phyloP scores from a whole-genome alignment of 2,888 invertebrate species.

The Polydrusus pterygomalis region DNA sequence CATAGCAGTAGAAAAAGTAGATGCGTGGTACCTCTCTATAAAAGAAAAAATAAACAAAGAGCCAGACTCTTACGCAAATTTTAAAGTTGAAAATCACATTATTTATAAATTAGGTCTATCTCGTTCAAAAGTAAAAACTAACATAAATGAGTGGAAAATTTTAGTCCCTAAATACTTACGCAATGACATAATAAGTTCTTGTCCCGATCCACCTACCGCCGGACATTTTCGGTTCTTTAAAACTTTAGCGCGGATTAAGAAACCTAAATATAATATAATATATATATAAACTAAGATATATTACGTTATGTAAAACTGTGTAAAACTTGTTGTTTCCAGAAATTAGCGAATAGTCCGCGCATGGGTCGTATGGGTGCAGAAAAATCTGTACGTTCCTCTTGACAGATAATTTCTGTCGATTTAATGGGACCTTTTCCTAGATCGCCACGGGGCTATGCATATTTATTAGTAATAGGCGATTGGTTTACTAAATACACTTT shows the following conservation, averaged over 20 bases:
- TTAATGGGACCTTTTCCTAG: constrained; percentile 51
- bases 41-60: background rate
- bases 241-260: background rate
- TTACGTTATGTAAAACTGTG: background rate
- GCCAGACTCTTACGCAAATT: constrained; percentile 17
- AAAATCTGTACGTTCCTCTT: constrained; percentile 43
- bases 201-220: background rate
- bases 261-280: background rate
- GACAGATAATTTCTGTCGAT: background rate
- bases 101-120: constrained; percentile 24
- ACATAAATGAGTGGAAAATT: background rate
- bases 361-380: constrained; percentile 57
- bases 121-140: background rate
- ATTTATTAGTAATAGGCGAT: constrained; percentile 49
- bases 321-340: constrained; percentile 3
- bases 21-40: constrained; percentile 18
- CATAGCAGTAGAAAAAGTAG: constrained; percentile 8
- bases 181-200: background rate
- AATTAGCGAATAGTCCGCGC: background rate
- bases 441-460: constrained; percentile 44
- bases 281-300: constrained; percentile 1
- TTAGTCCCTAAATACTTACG: background rate
- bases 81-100: constrained; percentile 2
- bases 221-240: background rate
- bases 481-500: constrained; percentile 43